Base-by-base conservation (phyloP, 2,888 invertebrate species). In the Ellobium chinense region DNA sequence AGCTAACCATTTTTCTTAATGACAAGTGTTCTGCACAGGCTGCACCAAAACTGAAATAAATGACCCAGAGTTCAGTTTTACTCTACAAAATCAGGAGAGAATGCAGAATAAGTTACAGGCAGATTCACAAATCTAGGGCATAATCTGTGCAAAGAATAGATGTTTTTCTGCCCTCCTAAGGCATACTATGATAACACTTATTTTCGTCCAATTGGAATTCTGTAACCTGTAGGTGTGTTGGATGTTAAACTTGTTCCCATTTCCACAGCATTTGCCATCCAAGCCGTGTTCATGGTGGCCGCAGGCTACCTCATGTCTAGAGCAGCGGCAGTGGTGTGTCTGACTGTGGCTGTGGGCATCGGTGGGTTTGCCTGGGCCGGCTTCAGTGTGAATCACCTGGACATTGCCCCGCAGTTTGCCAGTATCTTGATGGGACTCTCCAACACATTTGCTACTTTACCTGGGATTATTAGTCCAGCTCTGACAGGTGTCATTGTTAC, bases 291-390 rank as follows among this genome's bases (percentile, higher is more conserved):
- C 93, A 97, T 97, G 96, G 94, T 97, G 82, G 94, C 95, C 0
- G 96, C 97, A 0, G 96, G 97, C 1, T 97, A 96, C 90, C 94
- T 96, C 3, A 92, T 95, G 46, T 94, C 95, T 1, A 95, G 96
- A 24, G 94, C 94, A 0, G 88, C 91, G 3, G 90, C 89, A 62
- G 94, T 97, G n/a, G 94, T 95, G n/a, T 97, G 95, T 91, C 95
- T 98, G 46, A 96, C 97, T 0, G 94, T 97, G 69, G 97, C 97
- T 0, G 97, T 98, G 0, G 98, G 98, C 0, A 94, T 97, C 0
- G 98, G 98, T 0, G 94, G 97, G 0, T 97, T 98, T 92, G 97
- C 97, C 0, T 98, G 97, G 97, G 96, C 97, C 7, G 98, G 97
- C 4, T 93, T 89, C 88, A 94, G 94, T 82, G 94, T 95, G n/a